These are phyloP conservation scores for human (Homo sapiens) DNA, from an alignment of 2,113 vertebrate species.

Conservation along the genomic window GRCh38 chr5:173833501-173834000, in stretches of 20 bases:
- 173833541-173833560: conserved; percentile 72
- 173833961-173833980: conserved; percentile 79
- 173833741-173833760: conserved; percentile 86
- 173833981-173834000: conserved; percentile 74
- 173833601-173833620: conserved; percentile 69
- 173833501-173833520: conserved; percentile 81
- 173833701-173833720: conserved; percentile 78
- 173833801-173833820: conserved; percentile 82
- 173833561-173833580: conserved; percentile 40
- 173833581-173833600: conserved; percentile 63
- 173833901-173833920: conserved; percentile 83
- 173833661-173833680: conserved; percentile 85
- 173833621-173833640: conserved; percentile 78
- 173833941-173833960: conserved; percentile 80
- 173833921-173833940: conserved; percentile 82
- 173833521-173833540: conserved; percentile 78
- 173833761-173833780: conserved; percentile 83
- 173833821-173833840: conserved; percentile 83
- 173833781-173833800: conserved; percentile 85
- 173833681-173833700: conserved; percentile 77
- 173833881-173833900: conserved; percentile 81
- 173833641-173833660: conserved; percentile 81
- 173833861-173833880: conserved; percentile 82
- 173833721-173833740: conserved; percentile 67
- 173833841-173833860: conserved; percentile 85